Evolutionary conservation across 2,888 invertebrate genomes (phyloP).

Genomic region (Drosophila maculinotata): DNA sequence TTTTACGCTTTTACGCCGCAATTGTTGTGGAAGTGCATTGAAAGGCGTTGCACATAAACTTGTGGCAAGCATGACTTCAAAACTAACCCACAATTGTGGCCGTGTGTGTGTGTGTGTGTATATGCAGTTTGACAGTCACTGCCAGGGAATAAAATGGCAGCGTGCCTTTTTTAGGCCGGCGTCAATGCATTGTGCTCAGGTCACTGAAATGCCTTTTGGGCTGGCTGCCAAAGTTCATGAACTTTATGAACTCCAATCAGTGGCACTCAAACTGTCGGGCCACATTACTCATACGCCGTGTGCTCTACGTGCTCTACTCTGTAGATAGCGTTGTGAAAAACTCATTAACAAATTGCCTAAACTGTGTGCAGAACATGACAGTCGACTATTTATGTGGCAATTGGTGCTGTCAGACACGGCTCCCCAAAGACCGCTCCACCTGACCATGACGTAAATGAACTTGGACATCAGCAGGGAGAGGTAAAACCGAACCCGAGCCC

Average conservation of each 20-base stretch:
- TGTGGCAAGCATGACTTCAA: constrained; percentile 72
- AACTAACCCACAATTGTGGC: constrained; percentile 69
- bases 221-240: constrained; percentile 71
- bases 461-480: constrained; percentile 37
- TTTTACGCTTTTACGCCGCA: constrained; percentile 81
- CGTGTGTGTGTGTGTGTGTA: constrained; percentile 26
- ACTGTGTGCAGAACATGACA: constrained; percentile 52
- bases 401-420: constrained; percentile 56
- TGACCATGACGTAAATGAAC: constrained; percentile 71
- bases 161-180: constrained; percentile 62
- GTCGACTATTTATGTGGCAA: constrained; percentile 61
- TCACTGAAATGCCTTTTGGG: constrained; percentile 63
- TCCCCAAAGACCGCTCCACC: constrained; percentile 58
- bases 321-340: constrained; percentile 40
- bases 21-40: constrained; percentile 75
- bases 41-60: constrained; percentile 61
- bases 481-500: constrained; percentile 6
- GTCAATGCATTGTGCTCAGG: constrained; percentile 68
- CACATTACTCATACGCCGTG: constrained; percentile 22
- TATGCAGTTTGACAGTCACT: constrained; percentile 65
- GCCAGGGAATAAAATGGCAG: constrained; percentile 4
- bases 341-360: constrained; percentile 77
- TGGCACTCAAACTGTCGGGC: constrained; percentile 47
- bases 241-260: constrained; percentile 65
- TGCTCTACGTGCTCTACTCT: not conserved